Percentiles rank a stretch among this genome's conserved stretches.
These are phyloP conservation scores for Melanotaenia parkinsoni DNA, from an alignment of 2,797 vertebrate genomes.

Conservation along the genomic window DNA sequence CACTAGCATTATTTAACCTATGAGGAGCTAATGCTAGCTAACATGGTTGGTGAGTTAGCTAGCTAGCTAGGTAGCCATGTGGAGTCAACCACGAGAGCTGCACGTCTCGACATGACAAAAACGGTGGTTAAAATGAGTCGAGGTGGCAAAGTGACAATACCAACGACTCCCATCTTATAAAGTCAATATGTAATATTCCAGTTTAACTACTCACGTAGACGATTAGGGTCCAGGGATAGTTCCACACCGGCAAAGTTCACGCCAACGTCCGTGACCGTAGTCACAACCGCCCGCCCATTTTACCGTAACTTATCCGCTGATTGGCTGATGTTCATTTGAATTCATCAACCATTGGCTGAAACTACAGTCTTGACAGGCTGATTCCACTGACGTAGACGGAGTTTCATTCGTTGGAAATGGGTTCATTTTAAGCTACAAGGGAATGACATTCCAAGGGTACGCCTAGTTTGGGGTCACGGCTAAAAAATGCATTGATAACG, in stretches of 20 bases:
- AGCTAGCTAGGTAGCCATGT: constrained; percentile 71
- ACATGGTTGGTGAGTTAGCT: constrained; percentile 44
- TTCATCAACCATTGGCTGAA: constrained; percentile 60
- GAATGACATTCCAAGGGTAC: constrained; percentile 81
- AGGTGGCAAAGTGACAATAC: rapidly evolving
- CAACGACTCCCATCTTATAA: rapidly evolving
- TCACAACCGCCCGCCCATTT: constrained; percentile 61
- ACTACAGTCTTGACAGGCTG: not conserved
- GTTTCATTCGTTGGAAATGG: constrained; percentile 40
- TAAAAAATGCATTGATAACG: not conserved
- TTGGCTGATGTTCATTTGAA: constrained; percentile 49
- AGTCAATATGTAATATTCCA: not conserved
- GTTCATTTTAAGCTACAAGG: constrained; percentile 51
- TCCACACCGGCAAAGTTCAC: constrained; percentile 77
- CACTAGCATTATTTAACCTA: constrained; percentile 33
- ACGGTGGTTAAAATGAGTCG: rapidly evolving
- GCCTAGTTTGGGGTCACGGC: constrained; percentile 6
- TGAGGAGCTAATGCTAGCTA: constrained; percentile 49
- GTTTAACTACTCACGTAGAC: constrained; percentile 67
- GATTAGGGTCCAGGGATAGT: constrained; percentile 52
- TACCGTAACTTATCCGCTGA: constrained; percentile 6
- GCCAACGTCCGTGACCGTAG: constrained; percentile 68
- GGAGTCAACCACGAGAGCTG: constrained; percentile 62
- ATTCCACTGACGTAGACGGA: constrained; percentile 21
- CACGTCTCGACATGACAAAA: not conserved